Base-by-base conservation (phyloP, 2,797 vertebrate genomes). In the Loriculus beryllinus region DNA sequence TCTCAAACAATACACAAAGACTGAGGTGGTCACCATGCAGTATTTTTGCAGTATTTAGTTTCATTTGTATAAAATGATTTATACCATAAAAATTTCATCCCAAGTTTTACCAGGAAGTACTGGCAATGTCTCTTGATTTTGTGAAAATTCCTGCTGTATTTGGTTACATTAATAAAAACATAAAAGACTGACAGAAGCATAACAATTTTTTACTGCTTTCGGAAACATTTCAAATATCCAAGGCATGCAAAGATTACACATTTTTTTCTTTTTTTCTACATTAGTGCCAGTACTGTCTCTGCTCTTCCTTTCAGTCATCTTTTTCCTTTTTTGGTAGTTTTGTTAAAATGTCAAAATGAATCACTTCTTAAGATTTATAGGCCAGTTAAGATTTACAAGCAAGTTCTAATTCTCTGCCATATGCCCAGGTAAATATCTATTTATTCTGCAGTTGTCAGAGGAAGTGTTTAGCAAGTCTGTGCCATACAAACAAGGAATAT, bases 21-120 rank as follows among this genome's bases (percentile, higher is more conserved):
- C 13, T 56, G 13, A 83, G 5, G 3, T 49, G 14, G 2, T 1
- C 7, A 16, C 48, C 2, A 1, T 29, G 19, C 59, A 56, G n/a
- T 77, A 62, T 56, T 86, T 56, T 20, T 63, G 6, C 33, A 68
- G 35, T 23, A 4, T 52, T 16, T 76, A 63, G 14, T 35, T 77
- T 25, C 35, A 31, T 48, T 29, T 29, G 3, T 43, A 3, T 31
- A 54, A 64, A 71, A 64, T 8, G 0, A n/a, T 28, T 72, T 42
- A 28, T 35, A 15, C 10, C 2, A 39, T 28, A 16, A 39, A 49
- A 67, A 59, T 78, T 77, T 64, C 6, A 52, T 68, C 16, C 3
- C 13, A 54, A 10, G 4, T n/a, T 65, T 64, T 76, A 35, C 5
- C 5, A 82, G 17, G 23, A 68, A 68, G 4, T 72, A 35, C 15